These are phyloP conservation scores for Sinocyclocheilus maitianheensis DNA, from an alignment of 2,113 vertebrate species.

Conservation along the genomic window DNA sequence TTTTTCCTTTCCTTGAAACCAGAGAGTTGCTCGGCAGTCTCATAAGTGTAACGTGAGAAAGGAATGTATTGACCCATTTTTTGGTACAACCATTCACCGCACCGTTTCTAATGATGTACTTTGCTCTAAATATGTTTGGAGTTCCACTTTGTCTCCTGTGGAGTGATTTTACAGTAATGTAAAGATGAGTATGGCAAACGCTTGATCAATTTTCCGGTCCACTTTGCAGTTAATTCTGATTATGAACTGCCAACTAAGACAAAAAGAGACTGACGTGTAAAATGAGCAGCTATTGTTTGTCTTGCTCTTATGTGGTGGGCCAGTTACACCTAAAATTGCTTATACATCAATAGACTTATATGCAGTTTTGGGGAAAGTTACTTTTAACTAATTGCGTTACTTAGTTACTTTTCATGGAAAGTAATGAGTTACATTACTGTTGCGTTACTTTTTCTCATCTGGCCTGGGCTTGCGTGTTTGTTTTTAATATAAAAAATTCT, in stretches of 20 bases:
- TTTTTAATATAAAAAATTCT: too few relatives aligned
- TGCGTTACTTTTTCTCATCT: too few relatives aligned
- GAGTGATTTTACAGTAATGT: neutral
- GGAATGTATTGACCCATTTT: constrained; percentile 34
- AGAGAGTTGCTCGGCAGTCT: neutral
- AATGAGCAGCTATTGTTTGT: neutral
- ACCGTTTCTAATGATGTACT: neutral
- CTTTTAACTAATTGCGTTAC: too few relatives aligned
- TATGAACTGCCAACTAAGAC: neutral
- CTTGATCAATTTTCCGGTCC: neutral
- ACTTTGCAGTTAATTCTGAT: neutral
- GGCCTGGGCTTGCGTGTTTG: too few relatives aligned
- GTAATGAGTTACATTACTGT: too few relatives aligned
- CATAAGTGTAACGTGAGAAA: constrained; percentile 9
- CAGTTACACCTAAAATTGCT: too few relatives aligned
- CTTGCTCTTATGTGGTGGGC: neutral
- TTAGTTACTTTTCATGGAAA: too few relatives aligned
- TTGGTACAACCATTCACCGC: neutral
- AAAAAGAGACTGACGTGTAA: neutral
- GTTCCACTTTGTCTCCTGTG: neutral
- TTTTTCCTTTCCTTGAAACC: constrained; percentile 1
- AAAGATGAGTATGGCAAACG: neutral
- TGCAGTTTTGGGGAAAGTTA: too few relatives aligned
- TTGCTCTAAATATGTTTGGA: neutral
- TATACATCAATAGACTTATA: too few relatives aligned